phyloP scores from a whole-genome alignment of 2,797 vertebrate species.

The Carapus acus region DNA sequence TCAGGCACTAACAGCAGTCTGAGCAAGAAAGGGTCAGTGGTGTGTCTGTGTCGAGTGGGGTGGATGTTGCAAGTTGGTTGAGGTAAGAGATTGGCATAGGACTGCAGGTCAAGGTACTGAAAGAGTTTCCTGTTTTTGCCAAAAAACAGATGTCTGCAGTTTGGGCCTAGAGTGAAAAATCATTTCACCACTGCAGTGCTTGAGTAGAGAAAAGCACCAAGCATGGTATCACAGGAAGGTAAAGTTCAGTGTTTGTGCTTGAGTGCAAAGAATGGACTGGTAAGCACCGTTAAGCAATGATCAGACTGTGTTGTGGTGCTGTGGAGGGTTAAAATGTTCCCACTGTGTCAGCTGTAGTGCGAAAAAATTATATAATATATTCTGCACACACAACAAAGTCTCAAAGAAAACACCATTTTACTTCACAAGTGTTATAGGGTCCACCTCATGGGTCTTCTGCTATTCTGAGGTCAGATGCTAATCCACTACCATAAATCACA shows the following conservation, averaged over 20 bases:
- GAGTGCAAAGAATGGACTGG: conserved; percentile 3
- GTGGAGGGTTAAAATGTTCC: conserved; percentile 5
- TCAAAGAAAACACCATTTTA: no score
- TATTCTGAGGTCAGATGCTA: no score
- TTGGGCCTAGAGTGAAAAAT: conserved; percentile 10
- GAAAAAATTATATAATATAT: no score
- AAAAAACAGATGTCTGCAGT: conserved; percentile 8
- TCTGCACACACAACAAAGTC: no score
- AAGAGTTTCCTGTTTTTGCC: conserved; percentile 12
- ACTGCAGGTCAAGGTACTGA: conserved; percentile 10
- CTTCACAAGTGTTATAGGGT: no score
- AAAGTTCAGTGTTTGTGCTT: background rate
- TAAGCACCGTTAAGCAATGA: conserved; percentile 19
- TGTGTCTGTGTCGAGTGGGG: no score
- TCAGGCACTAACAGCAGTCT: background rate
- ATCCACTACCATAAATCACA: no score
- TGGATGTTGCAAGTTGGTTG: conserved; percentile 3
- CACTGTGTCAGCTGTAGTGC: no score
- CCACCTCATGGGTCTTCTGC: no score
- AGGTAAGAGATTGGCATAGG: conserved; percentile 1
- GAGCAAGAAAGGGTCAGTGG: conserved; percentile 2
- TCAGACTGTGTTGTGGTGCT: conserved; percentile 6
- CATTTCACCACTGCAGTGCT: background rate
- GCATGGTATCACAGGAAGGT: background rate
- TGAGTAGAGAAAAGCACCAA: background rate